phyloP scores from a whole-genome alignment of 2,113 vertebrate genomes.

The Balaenoptera acutorostrata region DNA sequence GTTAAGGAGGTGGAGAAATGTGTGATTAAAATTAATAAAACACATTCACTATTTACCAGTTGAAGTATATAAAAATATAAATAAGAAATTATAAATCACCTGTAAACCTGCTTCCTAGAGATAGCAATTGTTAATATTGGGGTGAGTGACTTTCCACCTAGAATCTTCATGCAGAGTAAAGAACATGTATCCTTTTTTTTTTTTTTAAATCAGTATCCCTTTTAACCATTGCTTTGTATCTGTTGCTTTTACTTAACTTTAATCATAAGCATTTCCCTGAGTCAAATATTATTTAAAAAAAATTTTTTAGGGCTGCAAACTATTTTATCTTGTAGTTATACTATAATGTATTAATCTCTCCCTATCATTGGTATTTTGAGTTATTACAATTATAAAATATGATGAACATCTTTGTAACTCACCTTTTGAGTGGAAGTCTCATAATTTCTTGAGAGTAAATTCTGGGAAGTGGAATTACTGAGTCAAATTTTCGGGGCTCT shows the following conservation, averaged over 20 bases:
- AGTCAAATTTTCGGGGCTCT: background rate
- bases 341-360: background rate
- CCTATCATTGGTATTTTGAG: background rate
- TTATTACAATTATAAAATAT: background rate
- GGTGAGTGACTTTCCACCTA: background rate
- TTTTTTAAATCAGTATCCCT: background rate
- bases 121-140: background rate
- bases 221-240: background rate
- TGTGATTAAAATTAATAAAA: background rate
- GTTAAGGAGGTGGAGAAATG: background rate
- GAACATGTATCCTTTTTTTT: background rate
- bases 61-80: background rate
- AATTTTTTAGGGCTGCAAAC: background rate
- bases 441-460: slow-evolving; percentile 6
- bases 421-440: background rate
- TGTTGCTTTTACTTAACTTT: slow-evolving; percentile 1
- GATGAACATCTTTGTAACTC: background rate
- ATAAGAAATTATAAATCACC: background rate
- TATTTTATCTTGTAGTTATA: background rate
- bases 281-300: slow-evolving; percentile 16
- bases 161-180: background rate
- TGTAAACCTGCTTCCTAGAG: background rate
- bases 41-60: background rate
- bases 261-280: background rate
- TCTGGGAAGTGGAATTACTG: background rate